A percentile compares a stretch with the other conserved stretches of the same genome.
Conservation (phyloP, 1,140 invertebrate species). For the Branchinecta lynchi region DNA sequence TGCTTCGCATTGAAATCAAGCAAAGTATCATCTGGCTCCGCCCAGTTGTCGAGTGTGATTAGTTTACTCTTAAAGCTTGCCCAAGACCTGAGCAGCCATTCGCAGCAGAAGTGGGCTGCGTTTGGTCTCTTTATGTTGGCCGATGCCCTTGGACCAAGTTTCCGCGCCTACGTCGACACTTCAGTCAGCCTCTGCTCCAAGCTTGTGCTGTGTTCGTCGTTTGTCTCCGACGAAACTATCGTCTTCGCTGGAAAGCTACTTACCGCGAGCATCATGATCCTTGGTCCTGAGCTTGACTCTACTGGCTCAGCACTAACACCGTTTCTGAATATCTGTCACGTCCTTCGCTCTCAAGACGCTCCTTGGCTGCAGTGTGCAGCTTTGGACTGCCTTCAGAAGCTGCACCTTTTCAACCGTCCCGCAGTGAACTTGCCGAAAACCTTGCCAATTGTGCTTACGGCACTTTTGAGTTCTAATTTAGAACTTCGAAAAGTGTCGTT, state of each 20-base stretch:
- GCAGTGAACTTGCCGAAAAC: constrained; percentile 83
- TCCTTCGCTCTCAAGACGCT: constrained; percentile 81
- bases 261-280: constrained; percentile 85
- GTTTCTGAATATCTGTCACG: constrained; percentile 49
- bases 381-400: constrained; percentile 84
- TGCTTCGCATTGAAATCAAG: neutral
- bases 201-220: constrained; percentile 70
- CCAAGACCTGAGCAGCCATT: neutral
- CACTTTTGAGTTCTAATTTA: constrained; percentile 72
- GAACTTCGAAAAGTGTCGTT: constrained; percentile 81
- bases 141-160: constrained; percentile 96
- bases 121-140: constrained; percentile 89
- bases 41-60: neutral
- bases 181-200: constrained; percentile 75
- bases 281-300: constrained; percentile 74
- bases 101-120: constrained; percentile 73
- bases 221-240: constrained; percentile 79
- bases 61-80: neutral
- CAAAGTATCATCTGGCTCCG: neutral
- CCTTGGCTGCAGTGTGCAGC: constrained; percentile 87
- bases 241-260: constrained; percentile 86
- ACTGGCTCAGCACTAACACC: constrained; percentile 23
- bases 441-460: constrained; percentile 56
- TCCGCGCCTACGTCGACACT: constrained; percentile 88
- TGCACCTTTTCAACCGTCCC: constrained; percentile 90